phyloP scores from a whole-genome alignment of 2,888 invertebrate genomes.

The Acleris literana region DNA sequence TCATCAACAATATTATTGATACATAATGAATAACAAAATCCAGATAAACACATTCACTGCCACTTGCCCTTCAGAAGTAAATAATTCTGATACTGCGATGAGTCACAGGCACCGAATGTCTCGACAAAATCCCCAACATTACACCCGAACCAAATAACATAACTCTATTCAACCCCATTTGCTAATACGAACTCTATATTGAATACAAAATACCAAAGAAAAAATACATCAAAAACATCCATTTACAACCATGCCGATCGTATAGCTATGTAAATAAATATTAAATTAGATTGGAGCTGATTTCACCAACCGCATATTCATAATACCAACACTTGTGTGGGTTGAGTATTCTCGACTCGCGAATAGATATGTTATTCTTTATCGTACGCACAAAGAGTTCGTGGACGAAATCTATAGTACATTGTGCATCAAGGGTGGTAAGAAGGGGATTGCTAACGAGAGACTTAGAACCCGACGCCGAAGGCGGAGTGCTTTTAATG shows the following conservation, averaged over 20 bases:
- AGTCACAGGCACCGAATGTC: neutral
- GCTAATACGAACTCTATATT: conserved; percentile 4
- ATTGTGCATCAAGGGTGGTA: too few relatives aligned
- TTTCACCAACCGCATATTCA: neutral
- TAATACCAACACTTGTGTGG: neutral
- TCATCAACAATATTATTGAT: too few relatives aligned
- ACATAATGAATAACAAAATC: too few relatives aligned
- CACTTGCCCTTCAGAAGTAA: too few relatives aligned
- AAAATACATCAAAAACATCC: conserved; percentile 14
- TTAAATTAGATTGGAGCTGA: neutral
- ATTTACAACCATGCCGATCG: conserved; percentile 4
- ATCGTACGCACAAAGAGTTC: too few relatives aligned
- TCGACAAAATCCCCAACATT: neutral
- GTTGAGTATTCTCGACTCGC: conserved; percentile 47
- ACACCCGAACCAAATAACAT: neutral
- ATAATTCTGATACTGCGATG: too few relatives aligned
- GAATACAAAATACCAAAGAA: conserved; percentile 44
- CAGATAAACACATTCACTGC: too few relatives aligned
- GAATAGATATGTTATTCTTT: neutral
- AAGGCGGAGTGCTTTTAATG: too few relatives aligned
- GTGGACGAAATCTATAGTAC: too few relatives aligned
- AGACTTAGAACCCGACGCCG: too few relatives aligned
- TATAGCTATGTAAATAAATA: neutral
- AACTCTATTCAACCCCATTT: conserved; percentile 3
- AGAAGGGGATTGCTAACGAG: too few relatives aligned